Evolutionary conservation across 2,797 vertebrate genomes (phyloP).

Genomic region (Balearica regulorum): DNA sequence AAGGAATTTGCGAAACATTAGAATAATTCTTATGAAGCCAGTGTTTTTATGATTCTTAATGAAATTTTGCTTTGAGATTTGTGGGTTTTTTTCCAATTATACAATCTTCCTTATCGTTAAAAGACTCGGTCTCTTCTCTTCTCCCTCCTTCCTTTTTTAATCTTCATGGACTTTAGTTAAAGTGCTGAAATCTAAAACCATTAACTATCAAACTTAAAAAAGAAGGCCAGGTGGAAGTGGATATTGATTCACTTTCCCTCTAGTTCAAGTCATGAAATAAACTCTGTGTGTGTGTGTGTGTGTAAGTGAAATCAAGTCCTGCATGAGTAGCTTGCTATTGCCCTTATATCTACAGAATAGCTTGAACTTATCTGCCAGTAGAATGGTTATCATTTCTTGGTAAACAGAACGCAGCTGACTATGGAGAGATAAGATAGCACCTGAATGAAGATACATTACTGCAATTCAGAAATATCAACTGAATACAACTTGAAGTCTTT

Average conservation of each 20-base stretch:
- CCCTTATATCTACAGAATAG: neutral
- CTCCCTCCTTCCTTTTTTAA: neutral
- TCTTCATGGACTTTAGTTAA: neutral
- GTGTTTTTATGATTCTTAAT: neutral
- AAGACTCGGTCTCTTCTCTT: neutral
- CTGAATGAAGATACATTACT: neutral
- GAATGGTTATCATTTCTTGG: neutral
- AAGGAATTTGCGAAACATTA: neutral
- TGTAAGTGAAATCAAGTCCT: neutral
- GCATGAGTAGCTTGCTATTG: neutral
- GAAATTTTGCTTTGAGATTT: neutral
- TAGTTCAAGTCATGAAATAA: neutral
- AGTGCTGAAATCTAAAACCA: neutral
- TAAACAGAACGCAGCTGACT: neutral
- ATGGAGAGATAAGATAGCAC: neutral
- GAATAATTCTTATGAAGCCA: neutral
- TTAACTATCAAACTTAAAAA: neutral
- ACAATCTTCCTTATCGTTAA: neutral
- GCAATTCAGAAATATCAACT: neutral
- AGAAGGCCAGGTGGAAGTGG: neutral
- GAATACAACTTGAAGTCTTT: neutral
- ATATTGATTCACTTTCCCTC: neutral
- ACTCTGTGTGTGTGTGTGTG: neutral
- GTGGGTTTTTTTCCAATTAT: rapidly evolving
- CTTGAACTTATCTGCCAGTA: neutral